phyloP scores from a whole-genome alignment of 2,113 vertebrate species.

The Zapus hudsonius region DNA sequence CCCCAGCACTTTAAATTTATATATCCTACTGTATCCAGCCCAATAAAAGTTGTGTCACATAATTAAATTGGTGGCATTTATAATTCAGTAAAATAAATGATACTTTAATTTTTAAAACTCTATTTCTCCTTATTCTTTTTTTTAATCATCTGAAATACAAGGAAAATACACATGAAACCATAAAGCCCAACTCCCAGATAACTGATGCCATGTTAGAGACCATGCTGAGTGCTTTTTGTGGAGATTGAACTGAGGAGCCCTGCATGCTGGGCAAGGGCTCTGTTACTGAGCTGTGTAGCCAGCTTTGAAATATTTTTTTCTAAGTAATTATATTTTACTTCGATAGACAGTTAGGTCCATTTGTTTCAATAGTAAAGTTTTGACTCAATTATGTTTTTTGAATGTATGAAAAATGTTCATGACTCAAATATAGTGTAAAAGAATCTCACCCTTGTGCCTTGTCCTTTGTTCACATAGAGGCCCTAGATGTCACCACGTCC shows the following conservation, averaged over 20 bases:
- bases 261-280: neutral
- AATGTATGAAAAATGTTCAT: neutral
- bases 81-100: neutral
- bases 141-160: no score
- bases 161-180: neutral
- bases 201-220: no score
- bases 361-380: constrained; percentile 14
- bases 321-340: constrained; percentile 48
- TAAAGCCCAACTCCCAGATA: no score
- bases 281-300: neutral
- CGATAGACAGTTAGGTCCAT: neutral
- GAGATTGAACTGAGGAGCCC: neutral
- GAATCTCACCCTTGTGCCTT: neutral
- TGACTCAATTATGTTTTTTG: constrained; percentile 43
- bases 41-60: neutral
- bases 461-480: neutral
- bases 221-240: no score
- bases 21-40: neutral
- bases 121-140: no score
- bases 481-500: neutral
- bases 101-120: no score
- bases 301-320: constrained; percentile 1
- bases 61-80: neutral
- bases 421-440: neutral
- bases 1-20: neutral